A percentile compares a stretch with the other conserved stretches of the same genome.
Conservation (phyloP, 2,888 invertebrate genomes). For the Harpagoxenus sublaevis region DNA sequence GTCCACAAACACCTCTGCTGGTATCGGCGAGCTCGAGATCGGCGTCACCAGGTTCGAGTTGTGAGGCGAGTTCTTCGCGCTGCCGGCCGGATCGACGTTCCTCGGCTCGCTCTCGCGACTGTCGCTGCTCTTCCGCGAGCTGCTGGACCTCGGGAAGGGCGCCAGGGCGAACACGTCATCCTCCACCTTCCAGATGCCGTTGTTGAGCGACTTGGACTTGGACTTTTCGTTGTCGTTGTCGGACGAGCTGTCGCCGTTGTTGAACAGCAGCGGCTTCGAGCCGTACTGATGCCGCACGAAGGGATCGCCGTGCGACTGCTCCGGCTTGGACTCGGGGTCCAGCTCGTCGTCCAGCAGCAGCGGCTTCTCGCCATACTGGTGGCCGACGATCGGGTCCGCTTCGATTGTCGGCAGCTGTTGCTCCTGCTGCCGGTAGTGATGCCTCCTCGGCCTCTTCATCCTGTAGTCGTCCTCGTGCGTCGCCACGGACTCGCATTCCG, state of each 20-base stretch:
- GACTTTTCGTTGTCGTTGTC: conserved; percentile 72
- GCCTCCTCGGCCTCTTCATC: conserved; percentile 86
- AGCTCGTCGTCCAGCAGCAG: conserved; percentile 92
- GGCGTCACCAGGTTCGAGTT: conserved; percentile 71
- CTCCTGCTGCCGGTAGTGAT: conserved; percentile 83
- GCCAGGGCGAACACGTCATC: conserved; percentile 91
- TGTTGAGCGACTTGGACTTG: conserved; percentile 62
- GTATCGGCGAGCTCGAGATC: conserved; percentile 74
- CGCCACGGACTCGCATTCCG: conserved; percentile 91
- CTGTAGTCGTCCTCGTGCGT: conserved; percentile 88
- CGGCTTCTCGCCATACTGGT: conserved; percentile 92
- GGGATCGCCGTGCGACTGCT: conserved; percentile 87
- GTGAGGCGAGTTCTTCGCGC: conserved; percentile 69
- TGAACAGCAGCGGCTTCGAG: conserved; percentile 90
- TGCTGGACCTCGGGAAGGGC: conserved; percentile 87
- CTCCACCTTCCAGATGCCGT: conserved; percentile 79
- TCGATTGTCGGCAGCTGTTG: conserved; percentile 78
- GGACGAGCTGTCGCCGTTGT: conserved; percentile 87
- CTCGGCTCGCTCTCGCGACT: conserved; percentile 68
- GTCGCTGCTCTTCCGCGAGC: conserved; percentile 77
- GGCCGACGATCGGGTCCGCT: conserved; percentile 88
- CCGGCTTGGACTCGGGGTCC: conserved; percentile 88
- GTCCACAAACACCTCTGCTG: conserved; percentile 75
- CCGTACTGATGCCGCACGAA: conserved; percentile 91
- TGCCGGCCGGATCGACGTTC: conserved; percentile 34